Evolutionary conservation across 1,140 invertebrate genomes (phyloP).

Genomic region (Tribolium madens): DNA sequence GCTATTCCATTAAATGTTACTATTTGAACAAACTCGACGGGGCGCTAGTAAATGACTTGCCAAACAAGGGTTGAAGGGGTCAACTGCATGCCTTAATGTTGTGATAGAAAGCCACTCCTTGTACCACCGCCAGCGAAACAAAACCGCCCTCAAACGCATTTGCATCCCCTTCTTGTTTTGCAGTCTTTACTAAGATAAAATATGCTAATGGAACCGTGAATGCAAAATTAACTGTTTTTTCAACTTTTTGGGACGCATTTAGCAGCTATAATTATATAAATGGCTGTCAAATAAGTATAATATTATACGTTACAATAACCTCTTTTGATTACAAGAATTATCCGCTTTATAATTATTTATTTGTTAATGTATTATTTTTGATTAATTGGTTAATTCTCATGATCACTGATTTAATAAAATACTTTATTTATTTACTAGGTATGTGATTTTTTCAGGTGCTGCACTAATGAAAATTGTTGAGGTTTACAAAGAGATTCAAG

Average conservation of each 20-base stretch:
- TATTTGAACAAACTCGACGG: constrained; percentile 56
- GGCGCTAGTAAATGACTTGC: constrained; percentile 55
- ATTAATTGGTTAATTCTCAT: no score
- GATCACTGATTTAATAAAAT: no score
- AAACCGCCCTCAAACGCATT: constrained; percentile 6
- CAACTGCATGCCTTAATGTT: constrained; percentile 14
- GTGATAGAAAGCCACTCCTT: constrained; percentile 21
- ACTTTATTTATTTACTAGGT: no score
- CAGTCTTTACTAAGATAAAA: constrained; percentile 10
- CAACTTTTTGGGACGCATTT: no score
- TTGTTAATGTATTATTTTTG: no score
- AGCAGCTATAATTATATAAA: no score
- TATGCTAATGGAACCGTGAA: constrained; percentile 11
- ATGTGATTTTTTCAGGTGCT: constrained; percentile 79
- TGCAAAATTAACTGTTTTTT: not conserved
- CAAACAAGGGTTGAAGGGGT: constrained; percentile 43
- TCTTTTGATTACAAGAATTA: no score
- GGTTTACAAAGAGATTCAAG: constrained; percentile 92
- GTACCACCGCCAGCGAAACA: not conserved
- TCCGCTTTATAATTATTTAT: no score
- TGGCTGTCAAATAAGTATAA: no score
- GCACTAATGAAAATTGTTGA: constrained; percentile 91
- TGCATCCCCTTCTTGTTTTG: constrained; percentile 25
- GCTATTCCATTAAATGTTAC: constrained; percentile 57
- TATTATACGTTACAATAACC: no score